A percentile compares a stretch with the other conserved stretches of the same genome.
Evolutionary conservation across 2,888 invertebrate species (phyloP).

Genomic region (Sepioteuthis lessoniana): DNA sequence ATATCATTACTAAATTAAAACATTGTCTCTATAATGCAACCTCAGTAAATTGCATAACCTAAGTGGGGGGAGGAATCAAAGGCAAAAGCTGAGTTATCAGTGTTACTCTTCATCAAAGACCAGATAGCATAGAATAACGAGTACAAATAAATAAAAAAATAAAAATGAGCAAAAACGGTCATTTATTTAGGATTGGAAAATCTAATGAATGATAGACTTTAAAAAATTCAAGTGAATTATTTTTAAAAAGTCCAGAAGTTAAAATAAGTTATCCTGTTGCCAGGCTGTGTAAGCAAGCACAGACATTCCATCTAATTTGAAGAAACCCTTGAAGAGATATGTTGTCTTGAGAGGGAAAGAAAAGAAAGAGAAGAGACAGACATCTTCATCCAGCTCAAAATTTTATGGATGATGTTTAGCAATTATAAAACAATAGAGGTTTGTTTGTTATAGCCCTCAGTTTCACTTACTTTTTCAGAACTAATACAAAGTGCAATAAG

Average conservation of each 20-base stretch:
- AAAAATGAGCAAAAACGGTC: too few relatives aligned
- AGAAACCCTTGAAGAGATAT: neutral
- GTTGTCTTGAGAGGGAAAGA: neutral
- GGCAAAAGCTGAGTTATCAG: too few relatives aligned
- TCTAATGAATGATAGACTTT: too few relatives aligned
- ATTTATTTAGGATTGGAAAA: too few relatives aligned
- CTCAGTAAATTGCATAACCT: too few relatives aligned
- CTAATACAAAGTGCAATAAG: slow-evolving; percentile 1
- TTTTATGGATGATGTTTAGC: neutral
- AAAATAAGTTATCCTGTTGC: neutral
- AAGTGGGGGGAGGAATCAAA: too few relatives aligned
- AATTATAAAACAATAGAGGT: neutral
- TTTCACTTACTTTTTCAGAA: slow-evolving; percentile 2
- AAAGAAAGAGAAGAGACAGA: neutral
- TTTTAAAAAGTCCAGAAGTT: neutral
- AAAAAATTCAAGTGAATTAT: too few relatives aligned
- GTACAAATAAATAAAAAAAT: too few relatives aligned
- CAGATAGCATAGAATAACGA: too few relatives aligned
- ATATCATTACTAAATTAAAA: too few relatives aligned
- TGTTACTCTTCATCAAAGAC: too few relatives aligned
- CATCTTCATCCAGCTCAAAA: neutral
- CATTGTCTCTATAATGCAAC: too few relatives aligned
- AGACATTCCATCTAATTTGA: neutral
- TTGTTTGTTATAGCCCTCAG: neutral
- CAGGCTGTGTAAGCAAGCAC: neutral